Conservation (phyloP, 2,888 invertebrate genomes). For the Parnassius apollo region DNA sequence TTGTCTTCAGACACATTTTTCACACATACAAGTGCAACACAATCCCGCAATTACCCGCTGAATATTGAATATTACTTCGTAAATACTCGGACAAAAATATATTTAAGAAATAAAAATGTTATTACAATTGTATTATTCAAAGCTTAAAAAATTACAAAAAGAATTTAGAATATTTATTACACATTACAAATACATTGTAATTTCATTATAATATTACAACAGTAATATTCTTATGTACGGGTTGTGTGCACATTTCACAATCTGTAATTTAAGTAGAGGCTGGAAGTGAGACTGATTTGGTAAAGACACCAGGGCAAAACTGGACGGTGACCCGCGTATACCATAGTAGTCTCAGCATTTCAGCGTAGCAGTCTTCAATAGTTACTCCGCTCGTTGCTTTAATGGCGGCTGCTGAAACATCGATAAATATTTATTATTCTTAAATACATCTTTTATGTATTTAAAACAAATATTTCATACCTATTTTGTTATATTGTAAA, state of each 20-base stretch:
- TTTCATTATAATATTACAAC: constrained; percentile 37
- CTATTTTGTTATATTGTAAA: too few species aligned
- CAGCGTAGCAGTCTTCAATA: constrained; percentile 57
- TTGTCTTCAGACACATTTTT: constrained; percentile 67
- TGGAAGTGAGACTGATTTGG: constrained; percentile 34
- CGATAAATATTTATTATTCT: constrained; percentile 4
- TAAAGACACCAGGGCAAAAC: constrained; percentile 23
- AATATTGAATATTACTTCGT: constrained; percentile 42
- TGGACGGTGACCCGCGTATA: constrained; percentile 22
- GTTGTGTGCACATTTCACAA: constrained; percentile 42
- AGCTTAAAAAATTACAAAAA: constrained; percentile 15
- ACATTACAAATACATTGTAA: constrained; percentile 27
- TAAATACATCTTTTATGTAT: background rate
- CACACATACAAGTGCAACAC: constrained; percentile 54
- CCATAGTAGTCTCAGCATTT: constrained; percentile 36
- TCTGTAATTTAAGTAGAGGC: constrained; percentile 43
- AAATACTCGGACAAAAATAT: background rate
- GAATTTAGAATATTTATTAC: constrained; percentile 2
- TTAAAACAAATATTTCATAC: too few species aligned
- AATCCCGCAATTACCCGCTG: constrained; percentile 56
- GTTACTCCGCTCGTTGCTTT: constrained; percentile 60
- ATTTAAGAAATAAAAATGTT: background rate
- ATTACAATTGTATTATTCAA: background rate
- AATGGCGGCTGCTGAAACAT: constrained; percentile 73
- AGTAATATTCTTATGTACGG: constrained; percentile 39